These are phyloP conservation scores for Polydrusus pterygomalis DNA, from an alignment of 2,888 invertebrate genomes.

Conservation along the genomic window DNA sequence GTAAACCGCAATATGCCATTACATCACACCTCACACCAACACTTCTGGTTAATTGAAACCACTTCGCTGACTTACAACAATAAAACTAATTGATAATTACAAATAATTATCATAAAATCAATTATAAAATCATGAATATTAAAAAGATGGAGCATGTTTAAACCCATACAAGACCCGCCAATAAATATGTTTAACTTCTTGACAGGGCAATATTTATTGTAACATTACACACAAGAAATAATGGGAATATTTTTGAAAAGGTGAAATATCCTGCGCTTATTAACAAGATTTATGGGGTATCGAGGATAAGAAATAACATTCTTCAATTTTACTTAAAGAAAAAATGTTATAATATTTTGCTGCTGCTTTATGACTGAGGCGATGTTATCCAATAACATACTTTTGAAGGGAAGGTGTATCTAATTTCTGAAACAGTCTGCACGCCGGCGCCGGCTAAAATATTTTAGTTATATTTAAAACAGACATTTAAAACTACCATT, in stretches of 20 bases:
- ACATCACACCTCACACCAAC: not conserved
- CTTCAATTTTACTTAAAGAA: conserved; percentile 41
- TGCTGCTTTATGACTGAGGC: too few species aligned
- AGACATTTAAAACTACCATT: too few species aligned
- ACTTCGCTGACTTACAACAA: conserved; percentile 9
- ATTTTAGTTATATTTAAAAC: too few species aligned
- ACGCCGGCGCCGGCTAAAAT: too few species aligned
- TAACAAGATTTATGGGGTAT: conserved; percentile 34
- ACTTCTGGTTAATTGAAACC: conserved; percentile 15
- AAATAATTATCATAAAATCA: conserved; percentile 50
- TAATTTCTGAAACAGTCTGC: too few species aligned
- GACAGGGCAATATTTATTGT: conserved; percentile 49
- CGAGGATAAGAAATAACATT: conserved; percentile 41
- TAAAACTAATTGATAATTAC: conserved; percentile 24
- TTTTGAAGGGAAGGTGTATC: too few species aligned
- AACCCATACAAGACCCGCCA: conserved; percentile 42
- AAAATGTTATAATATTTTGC: conserved; percentile 5
- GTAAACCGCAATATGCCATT: not conserved
- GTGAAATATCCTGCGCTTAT: conserved; percentile 38
- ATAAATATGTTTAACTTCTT: conserved; percentile 49
- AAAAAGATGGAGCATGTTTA: conserved; percentile 38
- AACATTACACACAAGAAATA: conserved; percentile 47
- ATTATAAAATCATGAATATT: conserved; percentile 50
- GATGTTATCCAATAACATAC: too few species aligned
- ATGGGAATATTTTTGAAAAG: conserved; percentile 45